Evolutionary conservation across 2,797 vertebrate genomes (phyloP), one percentile per base, ranked within the genome.

Genomic region (Kryptopterus vitreolus): DNA sequence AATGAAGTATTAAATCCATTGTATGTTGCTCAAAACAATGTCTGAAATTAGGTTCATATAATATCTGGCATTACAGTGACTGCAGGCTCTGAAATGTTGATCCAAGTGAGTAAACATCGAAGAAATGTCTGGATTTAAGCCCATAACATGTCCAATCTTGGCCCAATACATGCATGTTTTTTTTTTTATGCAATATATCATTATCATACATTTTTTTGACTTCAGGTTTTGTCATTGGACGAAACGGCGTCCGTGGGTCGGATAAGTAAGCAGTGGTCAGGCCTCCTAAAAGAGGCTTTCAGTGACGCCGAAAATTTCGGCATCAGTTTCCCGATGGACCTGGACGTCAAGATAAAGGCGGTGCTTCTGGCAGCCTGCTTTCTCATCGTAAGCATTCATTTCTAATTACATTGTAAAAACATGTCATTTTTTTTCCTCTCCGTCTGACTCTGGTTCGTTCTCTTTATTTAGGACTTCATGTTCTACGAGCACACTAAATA

Each of bases 321-420:
- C 43, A 89, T 96, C 75, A 84, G 81, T 6, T 95, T 96, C 76
- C 94, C 95, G 0, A 48, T 91, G 84, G 93, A 95, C 74, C 87
- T 95, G 57, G 92, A 95, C 22, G 92, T 95, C 72, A 95, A 92
- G 86, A 91, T 94, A 59, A 96, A 96, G 88, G 94, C 93, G 61
- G 89, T 92, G 72, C 86, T 95, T 87, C 80, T 95, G 0, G 93
- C 93, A 81, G 91, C 93, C 52, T 94, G 93, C 85, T 96, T 96
- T 82, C 94, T 96, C 58, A 94, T 96, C 0, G 94, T 95, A 91
- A 94, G 94, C 86, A n/a, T 38, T 26, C 10, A 10, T 16, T 9
- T 24, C 15, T 73, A 8, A 35, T 31, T 26, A 69, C 16, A 20
- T 0, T 50, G 12, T 4, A 9, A 22, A 6, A 38, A 35, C 38